Conservation (phyloP, 2,797 vertebrate species). For the Cyprinella venusta region DNA sequence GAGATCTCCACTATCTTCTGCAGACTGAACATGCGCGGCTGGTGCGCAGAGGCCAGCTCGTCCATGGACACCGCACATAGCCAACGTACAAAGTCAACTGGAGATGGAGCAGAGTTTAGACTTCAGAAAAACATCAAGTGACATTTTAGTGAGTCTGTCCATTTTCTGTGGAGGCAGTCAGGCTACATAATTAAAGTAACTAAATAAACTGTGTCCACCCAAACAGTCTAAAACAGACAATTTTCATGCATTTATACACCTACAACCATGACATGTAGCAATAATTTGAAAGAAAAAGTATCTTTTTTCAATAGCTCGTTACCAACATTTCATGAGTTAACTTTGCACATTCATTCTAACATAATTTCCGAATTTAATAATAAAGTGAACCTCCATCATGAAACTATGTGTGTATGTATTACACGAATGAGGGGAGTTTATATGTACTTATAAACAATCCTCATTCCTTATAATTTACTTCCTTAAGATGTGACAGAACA, state of each 20-base stretch:
- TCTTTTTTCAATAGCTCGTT: background rate
- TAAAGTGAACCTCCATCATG: background rate
- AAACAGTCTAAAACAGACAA: background rate
- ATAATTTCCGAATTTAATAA: background rate
- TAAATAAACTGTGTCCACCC: background rate
- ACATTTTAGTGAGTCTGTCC: background rate
- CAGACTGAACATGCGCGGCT: slow-evolving; percentile 95
- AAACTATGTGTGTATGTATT: background rate
- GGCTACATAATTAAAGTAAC: background rate
- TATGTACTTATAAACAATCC: background rate
- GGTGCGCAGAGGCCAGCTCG: slow-evolving; percentile 91
- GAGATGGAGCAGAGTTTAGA: slow-evolving; percentile 22
- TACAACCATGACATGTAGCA: slow-evolving; percentile 1
- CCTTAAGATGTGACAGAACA: slow-evolving; percentile 9
- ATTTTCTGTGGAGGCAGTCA: background rate
- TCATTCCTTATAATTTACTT: background rate
- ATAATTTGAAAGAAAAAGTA: background rate
- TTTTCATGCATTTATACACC: slow-evolving; percentile 1
- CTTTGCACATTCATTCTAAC: background rate
- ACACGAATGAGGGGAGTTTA: background rate
- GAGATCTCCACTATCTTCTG: slow-evolving; percentile 99
- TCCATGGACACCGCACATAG: slow-evolving; percentile 96
- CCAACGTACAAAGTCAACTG: slow-evolving; percentile 97
- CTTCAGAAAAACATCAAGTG: background rate
- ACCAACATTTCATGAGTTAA: background rate